Base-by-base conservation (phyloP, 2,888 invertebrate species). In the Drosophila borealis region DNA sequence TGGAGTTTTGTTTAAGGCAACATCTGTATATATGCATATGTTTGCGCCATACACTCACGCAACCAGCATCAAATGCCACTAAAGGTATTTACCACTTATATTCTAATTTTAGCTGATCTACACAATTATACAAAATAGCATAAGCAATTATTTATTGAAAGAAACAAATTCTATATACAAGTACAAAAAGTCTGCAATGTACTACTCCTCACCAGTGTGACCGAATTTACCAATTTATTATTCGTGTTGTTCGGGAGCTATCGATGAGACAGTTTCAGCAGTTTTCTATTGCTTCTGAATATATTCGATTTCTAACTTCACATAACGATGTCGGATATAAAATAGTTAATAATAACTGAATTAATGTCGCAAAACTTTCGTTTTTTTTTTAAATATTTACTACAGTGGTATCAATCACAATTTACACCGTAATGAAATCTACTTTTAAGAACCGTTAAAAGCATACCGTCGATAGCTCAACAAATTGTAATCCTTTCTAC, bases 161-260 rank as follows among this genome's bases (percentile, higher is more conserved):
- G 8, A 44, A 36, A 14, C 11, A 29, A 5, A 48, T 25, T 46
- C 34, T 70, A 37, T 37, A 33, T 64, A 53, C 48, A 48, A 34
- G 33, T 46, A 33, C 25, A 48, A 21, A 29, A 33, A 17, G 2
- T 34, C 33, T 63, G 29, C 39, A 55, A 51, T 72, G 36, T 33
- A 33, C 19, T 33, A 45, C 50, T 63, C 29, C 36, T 46, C 36
- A 51, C 8, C 45, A 70, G 34, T 51, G 51, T 53, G 42, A 46
- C 71, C 41, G 39, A 13, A 5, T 41, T 53, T 9, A 19, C 8
- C 37, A 21, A 45, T 63, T 70, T 25, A 4, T 42, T 44, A 37
- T 29, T 45, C n/a, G 25, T 19, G 10, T 19, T 14, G 10, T 10
- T 53, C 10, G 14, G 1, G 17, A 14, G 13, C 19, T n/a, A 13